These are phyloP conservation scores for Columba livia DNA, from an alignment of 2,113 vertebrate genomes.

Conservation along the genomic window DNA sequence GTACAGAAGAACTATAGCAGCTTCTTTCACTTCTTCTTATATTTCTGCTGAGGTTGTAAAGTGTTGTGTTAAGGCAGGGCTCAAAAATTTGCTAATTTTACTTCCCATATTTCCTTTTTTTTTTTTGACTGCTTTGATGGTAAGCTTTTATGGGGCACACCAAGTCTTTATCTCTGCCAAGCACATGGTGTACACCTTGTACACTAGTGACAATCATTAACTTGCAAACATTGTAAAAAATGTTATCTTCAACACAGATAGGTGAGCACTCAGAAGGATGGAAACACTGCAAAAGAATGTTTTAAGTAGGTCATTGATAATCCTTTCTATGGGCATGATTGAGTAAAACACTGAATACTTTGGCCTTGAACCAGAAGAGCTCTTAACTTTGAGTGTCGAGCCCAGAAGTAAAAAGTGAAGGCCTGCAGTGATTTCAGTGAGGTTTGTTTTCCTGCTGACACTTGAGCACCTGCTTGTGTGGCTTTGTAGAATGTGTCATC, in stretches of 20 bases:
- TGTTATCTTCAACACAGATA: background rate
- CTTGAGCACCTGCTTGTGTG: background rate
- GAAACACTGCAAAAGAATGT: background rate
- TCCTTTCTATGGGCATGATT: background rate
- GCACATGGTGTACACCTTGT: background rate
- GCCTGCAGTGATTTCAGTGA: background rate
- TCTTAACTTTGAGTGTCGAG: background rate
- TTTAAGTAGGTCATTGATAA: constrained; percentile 31
- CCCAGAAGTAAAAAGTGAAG: background rate
- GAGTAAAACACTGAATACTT: constrained; percentile 19
- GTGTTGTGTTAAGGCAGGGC: background rate
- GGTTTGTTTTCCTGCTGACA: background rate
- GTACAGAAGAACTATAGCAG: background rate
- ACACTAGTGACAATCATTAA: constrained; percentile 37
- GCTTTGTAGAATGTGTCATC: background rate
- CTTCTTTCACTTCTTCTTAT: background rate
- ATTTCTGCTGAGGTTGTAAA: background rate
- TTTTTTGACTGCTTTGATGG: background rate
- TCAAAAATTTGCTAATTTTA: background rate
- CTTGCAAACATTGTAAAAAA: background rate
- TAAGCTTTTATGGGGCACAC: background rate
- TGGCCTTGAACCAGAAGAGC: constrained; percentile 21
- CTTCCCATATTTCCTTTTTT: background rate
- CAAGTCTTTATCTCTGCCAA: background rate
- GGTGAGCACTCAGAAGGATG: background rate